Evolutionary conservation across 1,140 invertebrate species (phyloP).

Genomic region (Papilio glaucus): DNA sequence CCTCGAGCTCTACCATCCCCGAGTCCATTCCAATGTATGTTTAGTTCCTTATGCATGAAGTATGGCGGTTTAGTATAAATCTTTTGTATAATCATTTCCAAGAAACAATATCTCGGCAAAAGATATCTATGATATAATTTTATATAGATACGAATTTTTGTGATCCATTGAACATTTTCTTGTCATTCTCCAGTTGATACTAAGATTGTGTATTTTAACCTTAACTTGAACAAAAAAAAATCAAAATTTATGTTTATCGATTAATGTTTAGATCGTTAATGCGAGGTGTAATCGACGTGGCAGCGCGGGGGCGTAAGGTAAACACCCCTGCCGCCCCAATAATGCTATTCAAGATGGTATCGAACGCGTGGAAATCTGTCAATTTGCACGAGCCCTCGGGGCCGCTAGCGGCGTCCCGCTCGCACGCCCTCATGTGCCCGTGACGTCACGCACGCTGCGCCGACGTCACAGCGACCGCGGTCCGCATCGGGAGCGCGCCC

Average conservation of each 20-base stretch:
- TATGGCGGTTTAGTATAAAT: too few relatives aligned
- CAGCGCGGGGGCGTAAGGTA: conserved; percentile 19
- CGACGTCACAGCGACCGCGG: conserved; percentile 65
- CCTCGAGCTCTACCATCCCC: too few relatives aligned
- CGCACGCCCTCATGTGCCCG: conserved; percentile 74
- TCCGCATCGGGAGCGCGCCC: conserved; percentile 19
- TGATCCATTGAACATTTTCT: too few relatives aligned
- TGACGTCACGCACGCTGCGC: conserved; percentile 70
- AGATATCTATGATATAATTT: too few relatives aligned
- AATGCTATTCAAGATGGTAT: conserved; percentile 76
- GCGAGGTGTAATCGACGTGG: background rate
- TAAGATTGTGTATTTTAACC: background rate
- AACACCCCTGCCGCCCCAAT: conserved; percentile 45
- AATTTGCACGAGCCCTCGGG: conserved; percentile 62
- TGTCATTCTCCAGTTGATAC: background rate
- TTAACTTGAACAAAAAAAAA: too few relatives aligned
- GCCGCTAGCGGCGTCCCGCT: conserved; percentile 50
- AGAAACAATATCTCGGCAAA: too few relatives aligned
- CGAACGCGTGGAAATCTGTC: conserved; percentile 75
- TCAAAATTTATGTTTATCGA: background rate
- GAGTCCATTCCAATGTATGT: too few relatives aligned
- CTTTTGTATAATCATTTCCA: too few relatives aligned
- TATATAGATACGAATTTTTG: too few relatives aligned
- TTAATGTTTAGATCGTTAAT: background rate
- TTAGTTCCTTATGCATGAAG: too few relatives aligned